These are phyloP conservation scores for Excalfactoria chinensis DNA, from an alignment of 2,113 vertebrate genomes.

Conservation along the genomic window DNA sequence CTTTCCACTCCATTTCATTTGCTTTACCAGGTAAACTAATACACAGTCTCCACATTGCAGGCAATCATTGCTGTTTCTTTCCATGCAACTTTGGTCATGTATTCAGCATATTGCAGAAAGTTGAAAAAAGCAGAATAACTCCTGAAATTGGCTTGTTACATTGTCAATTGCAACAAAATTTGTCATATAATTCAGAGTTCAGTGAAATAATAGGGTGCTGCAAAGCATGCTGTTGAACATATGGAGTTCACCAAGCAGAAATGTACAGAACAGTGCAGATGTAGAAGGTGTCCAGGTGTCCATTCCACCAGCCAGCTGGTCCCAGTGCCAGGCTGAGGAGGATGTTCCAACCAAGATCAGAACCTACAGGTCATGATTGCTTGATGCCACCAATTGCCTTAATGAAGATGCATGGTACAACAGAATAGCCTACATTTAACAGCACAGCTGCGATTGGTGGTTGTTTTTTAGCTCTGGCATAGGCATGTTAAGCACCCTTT, in stretches of 20 bases:
- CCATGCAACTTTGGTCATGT: not conserved
- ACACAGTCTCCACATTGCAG: not conserved
- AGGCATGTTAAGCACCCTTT: not conserved
- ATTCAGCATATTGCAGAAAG: not conserved
- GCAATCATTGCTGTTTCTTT: not conserved
- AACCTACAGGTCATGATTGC: not conserved
- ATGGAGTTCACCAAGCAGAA: not conserved
- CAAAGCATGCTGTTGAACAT: not conserved
- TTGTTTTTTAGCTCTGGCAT: not conserved
- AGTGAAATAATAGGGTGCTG: not conserved
- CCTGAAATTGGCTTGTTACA: not conserved
- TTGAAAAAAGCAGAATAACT: not conserved
- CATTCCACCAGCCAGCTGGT: not conserved
- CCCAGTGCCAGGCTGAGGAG: fast-evolving
- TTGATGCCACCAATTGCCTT: not conserved
- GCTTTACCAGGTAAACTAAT: not conserved
- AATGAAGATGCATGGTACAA: not conserved
- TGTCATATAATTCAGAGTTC: not conserved
- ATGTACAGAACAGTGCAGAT: not conserved
- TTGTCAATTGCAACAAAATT: not conserved
- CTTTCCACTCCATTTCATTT: not conserved
- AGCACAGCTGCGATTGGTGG: not conserved
- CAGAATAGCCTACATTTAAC: not conserved
- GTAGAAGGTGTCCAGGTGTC: not conserved
- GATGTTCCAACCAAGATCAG: not conserved